Evolutionary conservation across 2,797 vertebrate species (phyloP).

Genomic region (Gastrophryne carolinensis): DNA sequence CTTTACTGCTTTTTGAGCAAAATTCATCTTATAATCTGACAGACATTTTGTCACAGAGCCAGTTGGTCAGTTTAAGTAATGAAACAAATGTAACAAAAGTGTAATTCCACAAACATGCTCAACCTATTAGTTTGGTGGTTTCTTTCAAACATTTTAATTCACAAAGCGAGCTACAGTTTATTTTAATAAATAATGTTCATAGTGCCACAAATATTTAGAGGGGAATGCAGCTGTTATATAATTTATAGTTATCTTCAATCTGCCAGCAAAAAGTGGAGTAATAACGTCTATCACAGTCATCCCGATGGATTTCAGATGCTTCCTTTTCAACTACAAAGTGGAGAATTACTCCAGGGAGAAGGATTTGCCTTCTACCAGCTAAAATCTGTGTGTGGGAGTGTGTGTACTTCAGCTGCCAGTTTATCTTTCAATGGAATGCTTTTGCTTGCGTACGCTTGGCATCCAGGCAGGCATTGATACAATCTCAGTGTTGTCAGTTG

Average conservation of each 20-base stretch:
- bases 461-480: constrained; percentile 4
- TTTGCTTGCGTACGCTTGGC: constrained; percentile 35
- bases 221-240: constrained; percentile 1
- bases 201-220: not conserved
- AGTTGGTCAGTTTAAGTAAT: not conserved
- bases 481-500: constrained; percentile 1
- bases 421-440: constrained; percentile 28
- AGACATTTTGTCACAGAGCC: not conserved
- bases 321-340: constrained; percentile 31
- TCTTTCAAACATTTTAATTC: not conserved
- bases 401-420: constrained; percentile 19
- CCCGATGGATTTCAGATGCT: constrained; percentile 19
- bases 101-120: not conserved
- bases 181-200: not conserved
- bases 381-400: constrained; percentile 41
- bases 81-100: not conserved
- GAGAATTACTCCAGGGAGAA: constrained; percentile 25
- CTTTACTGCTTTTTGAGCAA: too few species aligned
- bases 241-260: constrained; percentile 2
- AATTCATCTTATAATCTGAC: too few species aligned
- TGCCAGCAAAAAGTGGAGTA: constrained; percentile 10
- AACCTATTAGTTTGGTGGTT: too few species aligned
- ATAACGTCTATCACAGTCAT: constrained; percentile 15
- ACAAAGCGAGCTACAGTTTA: not conserved
- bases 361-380: constrained; percentile 23